Base-by-base conservation (phyloP, 2,113 vertebrate genomes). In the Bos javanicus region DNA sequence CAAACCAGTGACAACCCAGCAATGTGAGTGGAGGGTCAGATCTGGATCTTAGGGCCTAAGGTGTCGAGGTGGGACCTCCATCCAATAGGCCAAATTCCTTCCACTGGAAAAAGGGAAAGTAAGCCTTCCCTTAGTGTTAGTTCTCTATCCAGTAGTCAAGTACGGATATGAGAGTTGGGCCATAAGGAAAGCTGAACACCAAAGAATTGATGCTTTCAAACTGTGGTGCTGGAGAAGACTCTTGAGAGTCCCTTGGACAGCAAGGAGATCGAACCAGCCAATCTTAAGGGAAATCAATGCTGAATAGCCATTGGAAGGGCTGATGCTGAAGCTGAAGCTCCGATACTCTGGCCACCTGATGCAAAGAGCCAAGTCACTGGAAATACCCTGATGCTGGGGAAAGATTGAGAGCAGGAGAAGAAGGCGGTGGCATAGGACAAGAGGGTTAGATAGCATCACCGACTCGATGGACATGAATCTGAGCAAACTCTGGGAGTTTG, bases 41-140 rank as follows among this genome's bases (percentile, higher is more conserved):
- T 6, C 1, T 21, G 23, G 2, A 17, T 50, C n/a, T 4, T 6
- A 0, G 21, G 21, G 33, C 10, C 4, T 21, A 17, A 39, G 19
- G 7, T 9, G 10, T 6, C n/a, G 43, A n/a, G 50, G 50, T 8
- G 28, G 43, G 25, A 15, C 28, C 7, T 36, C n/a, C 7, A 33
- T 12, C 26, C 23, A 57, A 43, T 1, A 64, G 52, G 56, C 4
- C 52, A 59, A 74, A 36, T 33, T 16, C 48, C 62, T 59, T 43
- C n/a, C 33, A 4, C 2, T 43, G n/a, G 36, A 33, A 14, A 56
- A 15, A 82, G 62, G 56, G 76, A 17, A 39, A 25, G 26, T 52
- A 15, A 28, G 23, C 3, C 21, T 84, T 33, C 16, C 36, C 60
- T 21, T 2, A 9, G 21, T 10, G 26, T 62, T 9, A 59, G 16